A percentile compares a stretch with the other conserved stretches of the same genome.
Evolutionary conservation across 1,140 invertebrate genomes (phyloP).

Genomic region (Panagrolaimus sp.): DNA sequence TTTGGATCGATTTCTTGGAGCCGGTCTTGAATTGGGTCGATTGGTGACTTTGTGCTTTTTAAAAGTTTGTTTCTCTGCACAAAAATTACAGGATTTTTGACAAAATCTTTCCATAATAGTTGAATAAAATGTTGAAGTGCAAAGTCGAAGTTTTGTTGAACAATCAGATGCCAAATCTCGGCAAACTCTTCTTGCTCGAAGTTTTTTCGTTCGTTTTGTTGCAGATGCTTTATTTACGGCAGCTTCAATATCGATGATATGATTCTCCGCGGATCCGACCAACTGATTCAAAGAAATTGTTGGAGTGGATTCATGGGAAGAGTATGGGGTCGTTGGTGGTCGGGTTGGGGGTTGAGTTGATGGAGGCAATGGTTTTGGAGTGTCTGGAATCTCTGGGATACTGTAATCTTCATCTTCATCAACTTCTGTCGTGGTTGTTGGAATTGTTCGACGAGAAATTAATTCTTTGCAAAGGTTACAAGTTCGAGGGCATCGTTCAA

Average conservation of each 20-base stretch:
- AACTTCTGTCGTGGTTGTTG: not conserved
- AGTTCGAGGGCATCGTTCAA: conserved; percentile 5
- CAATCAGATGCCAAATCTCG: not conserved
- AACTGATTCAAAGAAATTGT: not conserved
- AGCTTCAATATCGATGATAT: not conserved
- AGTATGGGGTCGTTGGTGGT: not conserved
- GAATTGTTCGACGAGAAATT: not conserved
- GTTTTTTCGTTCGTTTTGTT: not conserved
- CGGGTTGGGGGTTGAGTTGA: not conserved
- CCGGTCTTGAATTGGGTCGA: not conserved
- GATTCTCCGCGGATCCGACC: not conserved
- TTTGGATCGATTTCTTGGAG: not conserved
- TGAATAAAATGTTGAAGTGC: not conserved
- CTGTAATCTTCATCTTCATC: not conserved
- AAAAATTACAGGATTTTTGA: not conserved
- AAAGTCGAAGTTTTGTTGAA: not conserved
- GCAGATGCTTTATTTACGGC: not conserved
- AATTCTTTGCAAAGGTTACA: conserved; percentile 7
- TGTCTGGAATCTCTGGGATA: not conserved
- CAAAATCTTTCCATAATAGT: conserved; percentile 2
- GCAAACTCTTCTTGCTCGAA: not conserved
- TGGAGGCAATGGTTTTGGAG: not conserved
- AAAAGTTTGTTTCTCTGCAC: not conserved
- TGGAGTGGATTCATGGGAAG: not conserved
- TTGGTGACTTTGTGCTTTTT: too few relatives aligned